Evolutionary conservation across 35 echinoderm and acorn worm genomes (phyloP).

Genomic region (Ophioderma brevispina): DNA sequence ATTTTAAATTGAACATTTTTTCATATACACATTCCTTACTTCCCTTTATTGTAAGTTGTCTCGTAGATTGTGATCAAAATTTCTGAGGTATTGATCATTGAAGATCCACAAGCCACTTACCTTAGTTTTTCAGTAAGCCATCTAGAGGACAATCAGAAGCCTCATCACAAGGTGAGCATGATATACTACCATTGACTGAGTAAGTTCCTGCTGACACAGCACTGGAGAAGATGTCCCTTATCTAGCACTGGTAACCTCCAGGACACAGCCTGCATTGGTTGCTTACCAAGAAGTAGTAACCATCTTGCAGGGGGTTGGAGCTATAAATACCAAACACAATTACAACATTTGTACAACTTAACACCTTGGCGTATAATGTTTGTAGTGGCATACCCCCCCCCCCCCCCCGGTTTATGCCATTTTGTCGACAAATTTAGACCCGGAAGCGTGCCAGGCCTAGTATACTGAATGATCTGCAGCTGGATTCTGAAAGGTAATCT

Average conservation of each 20-base stretch:
- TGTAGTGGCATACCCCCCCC: too few relatives aligned
- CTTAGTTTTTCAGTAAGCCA: constrained; percentile 87
- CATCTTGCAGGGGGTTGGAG: constrained; percentile 62
- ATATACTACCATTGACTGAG: constrained; percentile 56
- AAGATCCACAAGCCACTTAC: too few relatives aligned
- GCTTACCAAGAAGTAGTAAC: constrained; percentile 94
- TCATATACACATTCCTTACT: too few relatives aligned
- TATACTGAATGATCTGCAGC: too few relatives aligned
- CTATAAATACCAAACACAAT: constrained; percentile 18
- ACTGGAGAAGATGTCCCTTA: constrained; percentile 38
- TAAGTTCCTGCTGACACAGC: constrained; percentile 65
- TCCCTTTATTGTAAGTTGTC: background rate
- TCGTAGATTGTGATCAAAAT: background rate
- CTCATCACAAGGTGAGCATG: constrained; percentile 43
- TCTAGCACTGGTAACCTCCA: constrained; percentile 79
- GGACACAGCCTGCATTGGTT: constrained; percentile 78
- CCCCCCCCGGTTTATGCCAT: too few relatives aligned
- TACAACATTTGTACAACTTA: background rate
- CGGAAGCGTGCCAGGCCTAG: too few relatives aligned
- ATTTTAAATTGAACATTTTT: too few relatives aligned
- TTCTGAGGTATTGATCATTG: too few relatives aligned
- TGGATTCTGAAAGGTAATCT: too few relatives aligned
- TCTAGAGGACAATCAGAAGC: constrained; percentile 87
- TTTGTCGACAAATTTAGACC: too few relatives aligned
- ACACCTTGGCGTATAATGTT: too few relatives aligned